Conservation (phyloP, 2,113 vertebrate species). For the Ptilonorhynchus violaceus region DNA sequence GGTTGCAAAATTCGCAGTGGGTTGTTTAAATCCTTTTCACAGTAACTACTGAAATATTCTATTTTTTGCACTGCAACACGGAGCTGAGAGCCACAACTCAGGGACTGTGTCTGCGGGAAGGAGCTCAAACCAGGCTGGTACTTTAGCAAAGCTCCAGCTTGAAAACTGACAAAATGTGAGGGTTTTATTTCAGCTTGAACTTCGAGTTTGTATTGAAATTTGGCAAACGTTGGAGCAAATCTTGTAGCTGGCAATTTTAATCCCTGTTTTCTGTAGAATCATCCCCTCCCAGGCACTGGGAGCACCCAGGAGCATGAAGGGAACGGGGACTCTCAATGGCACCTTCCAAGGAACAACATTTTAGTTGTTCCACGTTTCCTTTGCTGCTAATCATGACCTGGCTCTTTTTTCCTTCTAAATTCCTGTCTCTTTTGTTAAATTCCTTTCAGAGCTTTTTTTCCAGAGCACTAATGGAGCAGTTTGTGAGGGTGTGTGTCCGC, state of each 20-base stretch:
- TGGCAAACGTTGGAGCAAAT: not conserved
- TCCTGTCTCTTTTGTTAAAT: not conserved
- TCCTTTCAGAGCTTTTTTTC: not conserved
- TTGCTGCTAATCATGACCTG: no score
- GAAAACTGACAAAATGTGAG: not conserved
- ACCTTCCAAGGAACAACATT: accelerated
- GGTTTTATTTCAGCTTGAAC: not conserved
- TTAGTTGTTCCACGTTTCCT: no score
- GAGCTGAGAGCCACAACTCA: not conserved
- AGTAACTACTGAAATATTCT: not conserved
- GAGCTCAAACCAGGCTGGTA: not conserved
- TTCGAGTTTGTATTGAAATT: not conserved
- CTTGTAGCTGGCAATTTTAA: not conserved
- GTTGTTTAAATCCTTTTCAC: not conserved
- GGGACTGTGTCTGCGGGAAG: not conserved
- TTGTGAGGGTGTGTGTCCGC: not conserved
- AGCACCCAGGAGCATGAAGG: not conserved
- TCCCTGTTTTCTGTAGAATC: accelerated
- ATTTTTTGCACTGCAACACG: not conserved
- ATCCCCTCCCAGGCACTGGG: not conserved
- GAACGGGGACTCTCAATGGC: not conserved
- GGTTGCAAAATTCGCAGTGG: not conserved
- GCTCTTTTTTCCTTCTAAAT: not conserved
- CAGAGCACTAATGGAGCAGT: not conserved
- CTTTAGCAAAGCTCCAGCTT: not conserved